Evolutionary conservation across 2,888 invertebrate genomes (phyloP), one percentile per base, ranked within the genome.

Genomic region (Fissipunctia ypsillon): DNA sequence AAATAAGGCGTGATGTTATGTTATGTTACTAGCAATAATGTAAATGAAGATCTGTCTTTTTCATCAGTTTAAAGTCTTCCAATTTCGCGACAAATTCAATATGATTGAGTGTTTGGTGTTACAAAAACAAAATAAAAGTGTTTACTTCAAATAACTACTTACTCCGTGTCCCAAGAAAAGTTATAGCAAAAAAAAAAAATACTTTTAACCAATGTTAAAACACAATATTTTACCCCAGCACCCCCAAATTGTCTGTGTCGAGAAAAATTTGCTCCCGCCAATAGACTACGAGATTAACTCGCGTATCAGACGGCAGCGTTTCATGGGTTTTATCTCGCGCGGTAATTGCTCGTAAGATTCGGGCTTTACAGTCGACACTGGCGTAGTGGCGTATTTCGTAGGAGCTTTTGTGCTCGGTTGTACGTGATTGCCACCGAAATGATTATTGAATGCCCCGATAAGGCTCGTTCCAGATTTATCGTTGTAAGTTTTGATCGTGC

Each of bases 271-370:
- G 88, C 88, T 81, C 86, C 79, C 83, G 73, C 84, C 86, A 87
- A 88, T 81, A 88, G 87, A 84, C 81, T 86, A 61, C 81, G 84
- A 86, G 88, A 89, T 90, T 89, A 90, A 90, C 87, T 90, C 76
- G 74, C 84, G 86, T 89, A 88, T 87, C 87, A 88, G 88, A 89
- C 87, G 86, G 90, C 89, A 85, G 87, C 90, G 90, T 91, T 90
- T 91, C 91, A 90, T 90, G 90, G 91, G 92, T 91, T 93, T 93
- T 94, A 94, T 93, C 94, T 93, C 73, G 84, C 81, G 65, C 86
- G 78, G 92, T 94, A 94, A 94, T 94, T 94, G 94, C 92, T 93
- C 93, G 93, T 94, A 94, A 93, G 92, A 90, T 89, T 87, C 89
- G 87, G 86, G 91, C 88, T 94, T 93, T 94, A 94, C 90, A 89